These are phyloP conservation scores for Latrodectus geometricus DNA, from an alignment of 1,140 invertebrate genomes.

Conservation along the genomic window DNA sequence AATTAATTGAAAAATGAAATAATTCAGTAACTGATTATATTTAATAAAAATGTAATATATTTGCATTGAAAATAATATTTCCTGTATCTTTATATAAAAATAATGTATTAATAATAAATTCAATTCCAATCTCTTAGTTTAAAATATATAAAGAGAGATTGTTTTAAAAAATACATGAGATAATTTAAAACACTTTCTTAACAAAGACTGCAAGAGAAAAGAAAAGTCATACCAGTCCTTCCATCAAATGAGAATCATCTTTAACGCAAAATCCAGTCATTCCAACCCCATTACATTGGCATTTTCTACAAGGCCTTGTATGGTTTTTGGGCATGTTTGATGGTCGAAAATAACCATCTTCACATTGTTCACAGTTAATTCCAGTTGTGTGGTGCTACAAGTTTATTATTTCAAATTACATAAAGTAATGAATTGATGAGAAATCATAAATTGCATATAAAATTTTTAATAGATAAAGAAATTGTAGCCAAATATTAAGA, in stretches of 20 bases:
- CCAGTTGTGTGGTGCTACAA: slow-evolving; percentile 78
- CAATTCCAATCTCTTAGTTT: no score
- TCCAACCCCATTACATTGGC: slow-evolving; percentile 81
- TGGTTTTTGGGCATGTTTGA: slow-evolving; percentile 75
- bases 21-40: no score
- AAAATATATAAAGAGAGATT: no score
- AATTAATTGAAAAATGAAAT: no score
- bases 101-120: no score
- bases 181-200: no score
- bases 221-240: slow-evolving; percentile 66
- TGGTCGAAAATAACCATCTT: slow-evolving; percentile 72
- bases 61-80: no score
- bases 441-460: neutral
- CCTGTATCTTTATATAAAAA: no score
- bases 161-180: no score
- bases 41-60: no score
- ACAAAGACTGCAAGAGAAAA: no score
- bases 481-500: neutral
- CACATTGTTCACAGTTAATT: slow-evolving; percentile 89
- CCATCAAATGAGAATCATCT: slow-evolving; percentile 69
- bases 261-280: slow-evolving; percentile 79
- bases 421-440: no score
- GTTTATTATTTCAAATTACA: neutral
- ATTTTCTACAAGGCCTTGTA: slow-evolving; percentile 82
- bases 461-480: neutral